These are phyloP conservation scores for Mamestra brassicae DNA, from an alignment of 2,888 invertebrate genomes.

Conservation along the genomic window DNA sequence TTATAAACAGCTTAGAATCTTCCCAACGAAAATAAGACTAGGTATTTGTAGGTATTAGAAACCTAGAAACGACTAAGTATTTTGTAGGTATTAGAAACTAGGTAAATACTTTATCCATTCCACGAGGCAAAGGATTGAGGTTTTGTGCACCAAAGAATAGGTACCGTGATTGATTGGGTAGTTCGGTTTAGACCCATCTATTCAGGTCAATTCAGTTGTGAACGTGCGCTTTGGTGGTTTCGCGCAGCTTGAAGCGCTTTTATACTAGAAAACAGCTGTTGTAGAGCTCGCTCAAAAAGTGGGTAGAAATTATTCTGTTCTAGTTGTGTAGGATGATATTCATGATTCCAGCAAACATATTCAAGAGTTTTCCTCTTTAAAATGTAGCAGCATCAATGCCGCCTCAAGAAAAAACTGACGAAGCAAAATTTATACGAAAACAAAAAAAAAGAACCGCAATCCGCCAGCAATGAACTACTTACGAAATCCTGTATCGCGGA, in stretches of 20 bases:
- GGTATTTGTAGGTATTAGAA: neutral
- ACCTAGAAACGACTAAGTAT: neutral
- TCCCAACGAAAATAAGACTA: neutral
- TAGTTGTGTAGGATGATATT: too few species aligned
- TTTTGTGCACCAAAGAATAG: constrained; percentile 12
- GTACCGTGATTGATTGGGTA: constrained; percentile 38
- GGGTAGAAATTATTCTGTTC: neutral
- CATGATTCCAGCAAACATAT: neutral
- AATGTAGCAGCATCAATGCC: too few species aligned
- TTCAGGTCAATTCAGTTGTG: constrained; percentile 39
- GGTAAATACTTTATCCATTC: constrained; percentile 9
- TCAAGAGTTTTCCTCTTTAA: too few species aligned
- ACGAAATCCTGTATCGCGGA: too few species aligned
- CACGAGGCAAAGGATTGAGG: constrained; percentile 6
- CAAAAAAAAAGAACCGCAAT: too few species aligned
- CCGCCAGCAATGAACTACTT: too few species aligned
- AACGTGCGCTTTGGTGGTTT: constrained; percentile 8
- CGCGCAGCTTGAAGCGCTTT: constrained; percentile 7
- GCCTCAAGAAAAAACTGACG: too few species aligned
- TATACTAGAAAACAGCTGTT: neutral
- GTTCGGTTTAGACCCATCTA: constrained; percentile 20
- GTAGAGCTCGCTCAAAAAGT: neutral
- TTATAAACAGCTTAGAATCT: neutral
- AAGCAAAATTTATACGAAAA: too few species aligned
- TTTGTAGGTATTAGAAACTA: constrained; percentile 6